These are phyloP conservation scores for Charina bottae DNA, from an alignment of 2,113 vertebrate species.

Conservation along the genomic window DNA sequence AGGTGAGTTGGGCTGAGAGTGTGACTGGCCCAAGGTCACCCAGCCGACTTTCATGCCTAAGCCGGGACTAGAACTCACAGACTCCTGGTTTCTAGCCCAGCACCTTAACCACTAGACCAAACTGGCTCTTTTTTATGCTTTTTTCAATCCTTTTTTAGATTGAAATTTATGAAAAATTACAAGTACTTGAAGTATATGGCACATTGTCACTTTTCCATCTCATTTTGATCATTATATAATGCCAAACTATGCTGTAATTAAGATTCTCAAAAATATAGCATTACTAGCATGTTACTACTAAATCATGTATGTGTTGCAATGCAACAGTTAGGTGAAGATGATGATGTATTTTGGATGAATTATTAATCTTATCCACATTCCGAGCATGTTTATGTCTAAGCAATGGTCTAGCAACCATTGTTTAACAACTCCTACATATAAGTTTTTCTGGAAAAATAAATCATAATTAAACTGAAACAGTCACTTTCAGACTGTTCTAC, in stretches of 20 bases:
- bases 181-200: conserved; percentile 60
- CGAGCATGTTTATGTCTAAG: conserved; percentile 14
- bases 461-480: background rate
- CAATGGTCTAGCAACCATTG: conserved; percentile 33
- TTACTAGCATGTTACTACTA: conserved; percentile 47
- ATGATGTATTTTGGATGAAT: conserved; percentile 53
- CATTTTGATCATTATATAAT: conserved; percentile 44
- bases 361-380: conserved; percentile 54
- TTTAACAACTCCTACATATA: conserved; percentile 17
- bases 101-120: too few relatives aligned
- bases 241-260: conserved; percentile 48
- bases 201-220: conserved; percentile 57
- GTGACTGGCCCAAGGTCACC: too few relatives aligned
- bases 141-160: conserved; percentile 60
- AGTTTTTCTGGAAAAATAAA: background rate
- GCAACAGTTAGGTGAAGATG: conserved; percentile 52
- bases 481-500: background rate
- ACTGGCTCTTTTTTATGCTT: too few relatives aligned
- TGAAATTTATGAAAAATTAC: conserved; percentile 66
- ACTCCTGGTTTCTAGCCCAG: too few relatives aligned
- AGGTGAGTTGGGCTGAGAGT: too few relatives aligned
- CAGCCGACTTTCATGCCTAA: too few relatives aligned
- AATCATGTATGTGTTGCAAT: background rate
- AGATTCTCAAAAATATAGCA: conserved; percentile 53
- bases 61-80: too few relatives aligned